Percentiles rank a stretch among this genome's conserved stretches.
These are phyloP conservation scores for Parapristionchus giblindavisi DNA, from an alignment of 2,888 invertebrate genomes.

Conservation along the genomic window DNA sequence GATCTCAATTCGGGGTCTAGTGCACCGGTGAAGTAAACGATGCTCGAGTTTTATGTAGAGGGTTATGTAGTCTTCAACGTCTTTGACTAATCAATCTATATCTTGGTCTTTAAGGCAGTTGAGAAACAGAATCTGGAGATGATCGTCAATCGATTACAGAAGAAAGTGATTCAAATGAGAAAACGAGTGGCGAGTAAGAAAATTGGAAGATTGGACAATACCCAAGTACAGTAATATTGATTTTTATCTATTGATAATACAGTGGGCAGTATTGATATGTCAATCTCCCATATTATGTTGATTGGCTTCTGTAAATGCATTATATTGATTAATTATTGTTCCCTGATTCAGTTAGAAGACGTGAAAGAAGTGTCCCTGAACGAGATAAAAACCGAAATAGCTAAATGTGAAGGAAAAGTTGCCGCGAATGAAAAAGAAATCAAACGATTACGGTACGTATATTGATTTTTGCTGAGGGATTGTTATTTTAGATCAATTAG, in stretches of 20 bases:
- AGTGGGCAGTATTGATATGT: no score
- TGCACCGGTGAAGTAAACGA: no score
- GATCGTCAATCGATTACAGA: not conserved
- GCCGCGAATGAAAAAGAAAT: slow-evolving; percentile 3
- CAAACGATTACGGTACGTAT: slow-evolving; percentile 10
- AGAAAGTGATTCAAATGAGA: slow-evolving; percentile 23
- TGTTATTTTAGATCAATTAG: no score
- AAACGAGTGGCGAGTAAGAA: slow-evolving; percentile 19
- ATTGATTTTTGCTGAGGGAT: no score
- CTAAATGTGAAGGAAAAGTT: not conserved
- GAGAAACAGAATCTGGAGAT: slow-evolving; percentile 1
- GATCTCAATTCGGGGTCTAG: no score
- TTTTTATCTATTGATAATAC: no score
- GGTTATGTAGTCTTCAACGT: no score
- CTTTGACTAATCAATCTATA: not conserved
- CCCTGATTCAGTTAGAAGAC: not conserved
- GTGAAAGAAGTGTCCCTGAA: not conserved
- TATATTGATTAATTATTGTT: not conserved
- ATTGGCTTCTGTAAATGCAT: not conserved
- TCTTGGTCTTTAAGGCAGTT: not conserved
- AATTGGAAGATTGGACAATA: slow-evolving; percentile 12
- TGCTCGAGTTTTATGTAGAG: no score
- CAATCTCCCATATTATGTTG: no score
- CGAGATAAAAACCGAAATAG: not conserved
- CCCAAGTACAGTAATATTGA: not conserved